A percentile compares a stretch with the other conserved stretches of the same genome.
These are phyloP conservation scores for Lamellibrachia satsuma DNA, from an alignment of 2,888 invertebrate species.

Conservation along the genomic window DNA sequence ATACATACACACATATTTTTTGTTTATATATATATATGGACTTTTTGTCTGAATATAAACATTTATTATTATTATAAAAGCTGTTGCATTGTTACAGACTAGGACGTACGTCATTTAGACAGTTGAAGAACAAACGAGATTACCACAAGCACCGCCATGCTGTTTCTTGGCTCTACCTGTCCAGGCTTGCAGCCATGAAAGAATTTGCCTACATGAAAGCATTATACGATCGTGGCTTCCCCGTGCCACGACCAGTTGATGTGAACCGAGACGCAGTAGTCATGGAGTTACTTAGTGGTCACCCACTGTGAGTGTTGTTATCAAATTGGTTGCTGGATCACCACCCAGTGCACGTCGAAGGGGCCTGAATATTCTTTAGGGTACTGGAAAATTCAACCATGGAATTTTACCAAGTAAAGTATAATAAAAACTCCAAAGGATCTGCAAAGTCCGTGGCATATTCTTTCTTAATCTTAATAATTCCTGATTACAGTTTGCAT, in stretches of 20 bases:
- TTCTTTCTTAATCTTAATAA: too few relatives aligned
- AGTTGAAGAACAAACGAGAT: slow-evolving; percentile 93
- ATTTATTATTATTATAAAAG: neutral
- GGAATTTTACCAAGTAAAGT: too few relatives aligned
- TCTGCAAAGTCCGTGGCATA: too few relatives aligned
- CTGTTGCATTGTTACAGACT: slow-evolving; percentile 69
- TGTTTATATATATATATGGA: too few relatives aligned
- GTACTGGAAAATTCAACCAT: too few relatives aligned
- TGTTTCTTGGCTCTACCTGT: slow-evolving; percentile 95
- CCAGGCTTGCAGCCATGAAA: slow-evolving; percentile 93
- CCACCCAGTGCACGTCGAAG: too few relatives aligned
- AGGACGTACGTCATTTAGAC: slow-evolving; percentile 95
- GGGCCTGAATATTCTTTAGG: too few relatives aligned
- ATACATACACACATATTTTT: neutral
- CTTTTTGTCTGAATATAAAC: too few relatives aligned
- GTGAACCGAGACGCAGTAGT: slow-evolving; percentile 93
- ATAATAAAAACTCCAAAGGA: too few relatives aligned
- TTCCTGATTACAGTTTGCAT: neutral
- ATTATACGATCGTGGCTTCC: slow-evolving; percentile 86
- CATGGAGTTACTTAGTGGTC: slow-evolving; percentile 81
- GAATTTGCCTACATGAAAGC: slow-evolving; percentile 99
- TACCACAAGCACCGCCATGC: slow-evolving; percentile 90
- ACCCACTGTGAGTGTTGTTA: slow-evolving; percentile 61
- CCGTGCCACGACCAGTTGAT: slow-evolving; percentile 93
- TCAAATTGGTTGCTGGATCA: neutral